Evolutionary conservation across 2,888 invertebrate species (phyloP).

Genomic region (Cordilura impudica): DNA sequence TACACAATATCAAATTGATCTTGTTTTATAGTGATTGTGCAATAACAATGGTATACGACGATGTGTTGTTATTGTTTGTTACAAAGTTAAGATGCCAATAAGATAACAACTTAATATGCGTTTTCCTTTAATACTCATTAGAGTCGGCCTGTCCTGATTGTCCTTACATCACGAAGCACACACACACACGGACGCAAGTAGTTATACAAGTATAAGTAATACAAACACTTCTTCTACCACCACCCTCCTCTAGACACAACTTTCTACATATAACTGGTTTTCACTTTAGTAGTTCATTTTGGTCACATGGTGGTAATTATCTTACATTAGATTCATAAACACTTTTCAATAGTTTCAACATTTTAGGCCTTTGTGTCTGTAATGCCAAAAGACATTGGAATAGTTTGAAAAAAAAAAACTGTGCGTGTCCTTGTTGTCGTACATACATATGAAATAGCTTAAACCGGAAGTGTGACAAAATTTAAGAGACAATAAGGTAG

Average conservation of each 20-base stretch:
- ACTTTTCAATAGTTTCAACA: slow-evolving; percentile 70
- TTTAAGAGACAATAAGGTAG: not conserved
- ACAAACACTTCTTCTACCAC: not conserved
- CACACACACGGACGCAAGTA: not conserved
- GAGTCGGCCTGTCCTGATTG: slow-evolving; percentile 51
- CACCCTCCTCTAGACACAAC: not conserved
- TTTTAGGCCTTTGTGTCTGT: slow-evolving; percentile 8
- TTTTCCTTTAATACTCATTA: slow-evolving; percentile 74
- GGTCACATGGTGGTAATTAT: slow-evolving; percentile 69
- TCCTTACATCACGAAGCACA: not conserved
- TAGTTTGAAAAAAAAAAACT: not conserved
- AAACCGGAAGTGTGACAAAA: slow-evolving; percentile 16
- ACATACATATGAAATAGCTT: not conserved
- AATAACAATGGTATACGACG: slow-evolving; percentile 37
- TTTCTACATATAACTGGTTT: not conserved
- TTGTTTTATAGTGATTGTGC: slow-evolving; percentile 47
- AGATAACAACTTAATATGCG: slow-evolving; percentile 71
- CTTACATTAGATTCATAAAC: slow-evolving; percentile 71
- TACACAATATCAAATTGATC: slow-evolving; percentile 45
- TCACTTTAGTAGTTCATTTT: slow-evolving; percentile 36
- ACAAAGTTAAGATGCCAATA: slow-evolving; percentile 57
- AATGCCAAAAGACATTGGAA: not conserved
- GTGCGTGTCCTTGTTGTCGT: not conserved
- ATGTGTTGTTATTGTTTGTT: slow-evolving; percentile 22
- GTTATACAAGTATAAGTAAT: not conserved